Conservation (phyloP, 2,113 vertebrate genomes). For the Gobiocypris rarus region DNA sequence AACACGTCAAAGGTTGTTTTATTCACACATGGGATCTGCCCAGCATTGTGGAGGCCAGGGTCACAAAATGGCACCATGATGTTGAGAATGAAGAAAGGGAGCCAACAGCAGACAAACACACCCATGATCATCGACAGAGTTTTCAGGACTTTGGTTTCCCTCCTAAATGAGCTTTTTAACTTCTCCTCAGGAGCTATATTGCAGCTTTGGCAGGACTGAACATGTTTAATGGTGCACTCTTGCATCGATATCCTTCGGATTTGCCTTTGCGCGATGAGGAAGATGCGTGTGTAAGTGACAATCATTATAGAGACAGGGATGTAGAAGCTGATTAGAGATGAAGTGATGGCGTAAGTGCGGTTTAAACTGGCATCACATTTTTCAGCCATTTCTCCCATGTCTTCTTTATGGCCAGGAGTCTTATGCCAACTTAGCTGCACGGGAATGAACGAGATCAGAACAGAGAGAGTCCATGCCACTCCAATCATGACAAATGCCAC, state of each 20-base stretch:
- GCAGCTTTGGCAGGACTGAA: constrained; percentile 83
- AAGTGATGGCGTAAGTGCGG: constrained; percentile 90
- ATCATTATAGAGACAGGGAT: constrained; percentile 94
- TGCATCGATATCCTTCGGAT: constrained; percentile 86
- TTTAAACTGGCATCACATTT: constrained; percentile 93
- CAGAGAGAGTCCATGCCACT: constrained; percentile 85
- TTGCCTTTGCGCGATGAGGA: constrained; percentile 89
- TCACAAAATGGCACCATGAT: constrained; percentile 86
- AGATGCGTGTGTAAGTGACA: constrained; percentile 91
- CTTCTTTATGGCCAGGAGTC: constrained; percentile 62
- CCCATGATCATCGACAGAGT: constrained; percentile 89
- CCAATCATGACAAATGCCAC: constrained; percentile 87
- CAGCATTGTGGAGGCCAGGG: constrained; percentile 67
- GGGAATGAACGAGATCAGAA: constrained; percentile 94
- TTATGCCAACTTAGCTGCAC: constrained; percentile 94
- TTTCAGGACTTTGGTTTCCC: constrained; percentile 93
- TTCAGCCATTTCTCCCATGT: constrained; percentile 55
- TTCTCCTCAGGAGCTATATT: constrained; percentile 70
- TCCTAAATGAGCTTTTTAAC: constrained; percentile 84
- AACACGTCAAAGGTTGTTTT: constrained; percentile 93
- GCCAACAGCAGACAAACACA: constrained; percentile 45
- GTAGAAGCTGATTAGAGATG: constrained; percentile 93
- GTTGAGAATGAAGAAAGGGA: constrained; percentile 42
- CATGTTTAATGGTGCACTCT: constrained; percentile 87
- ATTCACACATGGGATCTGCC: constrained; percentile 85